Conservation (phyloP, 2,797 vertebrate species). For the Halcyon smyrnensis region DNA sequence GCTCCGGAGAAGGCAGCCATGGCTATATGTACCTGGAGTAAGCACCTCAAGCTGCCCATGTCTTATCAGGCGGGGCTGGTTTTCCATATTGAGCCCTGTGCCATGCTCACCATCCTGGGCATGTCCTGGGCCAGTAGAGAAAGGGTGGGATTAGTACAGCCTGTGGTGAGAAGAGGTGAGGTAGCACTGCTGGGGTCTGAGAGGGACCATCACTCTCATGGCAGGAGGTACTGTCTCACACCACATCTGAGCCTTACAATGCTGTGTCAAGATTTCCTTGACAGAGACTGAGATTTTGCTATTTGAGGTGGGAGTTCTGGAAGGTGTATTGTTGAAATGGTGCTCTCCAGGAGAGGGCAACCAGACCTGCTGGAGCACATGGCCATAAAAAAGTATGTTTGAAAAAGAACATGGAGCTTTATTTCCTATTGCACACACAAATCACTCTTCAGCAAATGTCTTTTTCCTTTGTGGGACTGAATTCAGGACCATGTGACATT, state of each 20-base stretch:
- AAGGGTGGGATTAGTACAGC: background rate
- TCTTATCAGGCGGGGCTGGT: background rate
- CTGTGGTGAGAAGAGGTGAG: background rate
- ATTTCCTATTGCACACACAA: background rate
- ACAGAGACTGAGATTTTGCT: background rate
- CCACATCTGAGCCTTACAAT: background rate
- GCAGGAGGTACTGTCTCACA: background rate
- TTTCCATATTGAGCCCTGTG: background rate
- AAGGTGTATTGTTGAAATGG: background rate
- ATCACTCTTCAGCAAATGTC: background rate
- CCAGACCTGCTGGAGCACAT: background rate
- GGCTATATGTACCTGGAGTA: background rate
- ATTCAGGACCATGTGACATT: background rate
- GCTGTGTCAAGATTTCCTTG: accelerated
- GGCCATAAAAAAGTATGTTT: background rate
- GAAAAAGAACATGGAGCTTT: background rate
- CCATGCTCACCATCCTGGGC: background rate
- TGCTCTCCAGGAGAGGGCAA: background rate
- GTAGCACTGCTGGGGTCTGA: background rate
- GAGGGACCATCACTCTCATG: background rate
- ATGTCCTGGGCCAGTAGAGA: background rate
- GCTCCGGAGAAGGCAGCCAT: background rate
- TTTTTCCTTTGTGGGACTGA: background rate
- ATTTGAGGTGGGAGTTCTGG: background rate
- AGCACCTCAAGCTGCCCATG: background rate